Base-by-base conservation (phyloP, 2,113 vertebrate genomes). In the Hypanus sabinus region DNA sequence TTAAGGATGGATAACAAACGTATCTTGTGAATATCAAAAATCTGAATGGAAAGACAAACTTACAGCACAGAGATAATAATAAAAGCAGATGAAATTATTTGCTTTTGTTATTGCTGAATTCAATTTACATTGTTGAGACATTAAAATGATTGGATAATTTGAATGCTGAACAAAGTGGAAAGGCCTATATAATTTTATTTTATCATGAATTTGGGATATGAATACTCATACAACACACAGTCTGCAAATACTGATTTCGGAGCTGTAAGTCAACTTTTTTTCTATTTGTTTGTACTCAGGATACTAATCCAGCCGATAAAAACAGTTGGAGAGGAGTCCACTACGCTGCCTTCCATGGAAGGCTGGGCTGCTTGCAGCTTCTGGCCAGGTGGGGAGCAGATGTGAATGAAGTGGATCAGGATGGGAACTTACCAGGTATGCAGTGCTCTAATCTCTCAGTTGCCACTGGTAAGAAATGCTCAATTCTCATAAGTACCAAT, bases 361-460 rank as follows among this genome's bases (percentile, higher is more conserved):
- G 97, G 36, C 95, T 98, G 91, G 97, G 97, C 5, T 98, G 97
- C 94, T 95, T 97, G 94, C 97, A 98, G 94, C 96, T 97, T 85
- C 97, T 98, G 4, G 94, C 97, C 83, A 95, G 96, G 76, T 98
- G 97, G 97, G 97, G 97, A 94, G 97, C 96, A 0, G 93, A 94
- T 57, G 38, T 96, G 38, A 96, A 97, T 94, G 97, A 97, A 10
- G 96, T 95, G 91, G 97, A 98, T 95, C 95, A 94, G 65, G 96
- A 96, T 65, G 97, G 97, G 94, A 97, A 98, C 94, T 96, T 97
- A 94, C 97, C 97, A 96, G 97, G 97, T 98, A 96, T 76, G n/a
- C 57, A 20, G n/a, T 77, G 36, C 79, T 93, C 8, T 24, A 83
- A 94, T 9, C n/a, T 20, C 20, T 30, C 33, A 33, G 80, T 24